A percentile compares a stretch with the other conserved stretches of the same genome.
phyloP scores from a whole-genome alignment of 2,888 invertebrate species.

The Dasysyrphus tricinctus region DNA sequence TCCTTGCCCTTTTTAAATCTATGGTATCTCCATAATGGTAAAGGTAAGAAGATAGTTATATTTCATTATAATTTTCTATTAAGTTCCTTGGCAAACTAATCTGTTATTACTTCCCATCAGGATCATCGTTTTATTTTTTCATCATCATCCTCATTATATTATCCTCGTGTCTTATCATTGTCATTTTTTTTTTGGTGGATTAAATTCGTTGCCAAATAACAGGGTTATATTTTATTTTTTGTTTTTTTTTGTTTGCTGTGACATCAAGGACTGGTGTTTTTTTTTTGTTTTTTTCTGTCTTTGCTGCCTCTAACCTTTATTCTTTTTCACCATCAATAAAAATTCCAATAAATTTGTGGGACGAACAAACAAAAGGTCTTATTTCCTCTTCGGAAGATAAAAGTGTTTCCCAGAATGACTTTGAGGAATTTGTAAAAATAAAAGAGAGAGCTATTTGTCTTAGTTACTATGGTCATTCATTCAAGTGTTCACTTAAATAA shows the following conservation, averaged over 20 bases:
- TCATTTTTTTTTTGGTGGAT: slow-evolving; percentile 10
- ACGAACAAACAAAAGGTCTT: slow-evolving; percentile 34
- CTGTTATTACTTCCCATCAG: slow-evolving; percentile 70
- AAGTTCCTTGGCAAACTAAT: slow-evolving; percentile 51
- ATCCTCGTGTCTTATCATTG: slow-evolving; percentile 7
- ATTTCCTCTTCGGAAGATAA: slow-evolving; percentile 28
- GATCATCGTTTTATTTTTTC: slow-evolving; percentile 55
- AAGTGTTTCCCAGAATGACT: slow-evolving; percentile 26
- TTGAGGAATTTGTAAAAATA: background rate
- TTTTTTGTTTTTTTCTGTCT: background rate
- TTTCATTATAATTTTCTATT: slow-evolving; percentile 42
- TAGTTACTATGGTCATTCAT: slow-evolving; percentile 25
- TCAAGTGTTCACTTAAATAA: slow-evolving; percentile 24
- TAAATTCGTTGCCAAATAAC: slow-evolving; percentile 29
- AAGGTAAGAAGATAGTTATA: slow-evolving; percentile 53
- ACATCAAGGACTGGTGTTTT: slow-evolving; percentile 20
- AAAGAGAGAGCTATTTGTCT: slow-evolving; percentile 22
- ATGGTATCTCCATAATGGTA: background rate
- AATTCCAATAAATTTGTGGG: slow-evolving; percentile 35
- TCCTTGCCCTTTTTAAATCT: slow-evolving; percentile 1
- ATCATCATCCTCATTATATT: slow-evolving; percentile 6
- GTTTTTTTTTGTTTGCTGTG: background rate
- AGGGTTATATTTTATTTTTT: background rate
- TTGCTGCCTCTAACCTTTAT: background rate
- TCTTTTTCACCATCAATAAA: slow-evolving; percentile 25